These are phyloP conservation scores for Megaceryle alcyon DNA, from an alignment of 2,797 vertebrate genomes.

Conservation along the genomic window DNA sequence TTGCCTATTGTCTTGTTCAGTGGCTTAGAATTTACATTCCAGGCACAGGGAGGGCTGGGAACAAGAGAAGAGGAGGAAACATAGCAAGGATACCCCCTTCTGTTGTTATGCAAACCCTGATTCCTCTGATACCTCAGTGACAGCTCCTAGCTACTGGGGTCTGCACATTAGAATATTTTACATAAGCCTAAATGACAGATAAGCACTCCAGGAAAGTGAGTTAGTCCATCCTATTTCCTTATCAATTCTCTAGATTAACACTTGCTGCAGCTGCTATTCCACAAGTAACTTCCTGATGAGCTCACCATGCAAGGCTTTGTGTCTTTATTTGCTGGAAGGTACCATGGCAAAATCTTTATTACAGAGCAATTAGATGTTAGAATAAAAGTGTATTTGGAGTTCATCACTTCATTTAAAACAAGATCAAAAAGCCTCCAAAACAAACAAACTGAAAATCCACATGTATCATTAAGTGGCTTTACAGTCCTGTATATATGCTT, in stretches of 20 bases:
- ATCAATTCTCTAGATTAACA: slow-evolving; percentile 47
- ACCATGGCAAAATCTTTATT: neutral
- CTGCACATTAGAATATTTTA: slow-evolving; percentile 23
- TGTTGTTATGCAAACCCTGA: slow-evolving; percentile 22
- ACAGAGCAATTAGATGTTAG: neutral
- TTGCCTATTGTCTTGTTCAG: neutral
- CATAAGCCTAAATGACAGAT: slow-evolving; percentile 33
- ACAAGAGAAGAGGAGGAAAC: slow-evolving; percentile 32
- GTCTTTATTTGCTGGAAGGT: slow-evolving; percentile 1
- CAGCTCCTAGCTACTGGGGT: neutral
- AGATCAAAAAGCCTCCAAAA: neutral
- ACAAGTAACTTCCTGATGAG: slow-evolving; percentile 28
- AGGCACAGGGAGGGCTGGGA: neutral
- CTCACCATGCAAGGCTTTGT: neutral
- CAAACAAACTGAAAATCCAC: neutral
- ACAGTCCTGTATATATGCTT: neutral
- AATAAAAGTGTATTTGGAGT: neutral
- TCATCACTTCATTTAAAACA: neutral
- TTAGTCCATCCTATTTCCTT: slow-evolving; percentile 46
- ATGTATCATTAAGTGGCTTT: neutral
- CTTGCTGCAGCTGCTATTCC: slow-evolving; percentile 27
- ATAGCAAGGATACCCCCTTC: neutral
- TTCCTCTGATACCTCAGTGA: neutral
- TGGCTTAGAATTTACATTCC: slow-evolving; percentile 31
- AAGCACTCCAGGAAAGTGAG: slow-evolving; percentile 13